A percentile compares a stretch with the other conserved stretches of the same genome.
Evolutionary conservation across 1,140 invertebrate genomes (phyloP).

Genomic region (Brachionus paranguensis): DNA sequence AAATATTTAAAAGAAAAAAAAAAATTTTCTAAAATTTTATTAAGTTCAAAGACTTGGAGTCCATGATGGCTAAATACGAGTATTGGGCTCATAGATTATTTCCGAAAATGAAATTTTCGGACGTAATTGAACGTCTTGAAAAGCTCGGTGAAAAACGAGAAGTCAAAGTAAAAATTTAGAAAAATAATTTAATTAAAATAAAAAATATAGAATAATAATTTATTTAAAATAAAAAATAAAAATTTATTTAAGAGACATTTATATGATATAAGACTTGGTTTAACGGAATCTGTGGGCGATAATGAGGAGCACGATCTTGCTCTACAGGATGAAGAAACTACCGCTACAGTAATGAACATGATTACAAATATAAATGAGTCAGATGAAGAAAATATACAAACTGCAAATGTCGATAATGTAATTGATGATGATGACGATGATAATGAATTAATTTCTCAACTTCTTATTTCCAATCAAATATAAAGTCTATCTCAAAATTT

Average conservation of each 20-base stretch:
- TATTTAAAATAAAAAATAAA: background rate
- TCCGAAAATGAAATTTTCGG: slow-evolving; percentile 78
- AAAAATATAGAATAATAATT: background rate
- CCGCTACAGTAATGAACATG: slow-evolving; percentile 15
- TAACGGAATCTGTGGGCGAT: background rate
- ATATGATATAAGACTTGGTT: background rate
- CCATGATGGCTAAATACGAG: slow-evolving; percentile 72
- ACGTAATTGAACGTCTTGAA: slow-evolving; percentile 73
- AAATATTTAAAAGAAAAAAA: background rate
- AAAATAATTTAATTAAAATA: background rate
- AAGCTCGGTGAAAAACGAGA: slow-evolving; percentile 62
- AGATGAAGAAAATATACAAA: background rate
- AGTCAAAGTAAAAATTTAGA: slow-evolving; percentile 47
- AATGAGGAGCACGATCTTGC: background rate
- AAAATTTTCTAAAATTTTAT: background rate
- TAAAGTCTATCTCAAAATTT: background rate
- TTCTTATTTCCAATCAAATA: background rate
- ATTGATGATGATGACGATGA: slow-evolving; percentile 15
- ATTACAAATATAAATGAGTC: background rate
- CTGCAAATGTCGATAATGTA: background rate
- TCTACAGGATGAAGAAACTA: background rate
- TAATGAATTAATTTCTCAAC: background rate
- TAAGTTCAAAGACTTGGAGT: slow-evolving; percentile 68
- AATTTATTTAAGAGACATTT: background rate
- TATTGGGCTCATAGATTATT: slow-evolving; percentile 86